phyloP scores from a whole-genome alignment of 35 echinoderm and acorn worm genomes.

The Ptychodera flava region DNA sequence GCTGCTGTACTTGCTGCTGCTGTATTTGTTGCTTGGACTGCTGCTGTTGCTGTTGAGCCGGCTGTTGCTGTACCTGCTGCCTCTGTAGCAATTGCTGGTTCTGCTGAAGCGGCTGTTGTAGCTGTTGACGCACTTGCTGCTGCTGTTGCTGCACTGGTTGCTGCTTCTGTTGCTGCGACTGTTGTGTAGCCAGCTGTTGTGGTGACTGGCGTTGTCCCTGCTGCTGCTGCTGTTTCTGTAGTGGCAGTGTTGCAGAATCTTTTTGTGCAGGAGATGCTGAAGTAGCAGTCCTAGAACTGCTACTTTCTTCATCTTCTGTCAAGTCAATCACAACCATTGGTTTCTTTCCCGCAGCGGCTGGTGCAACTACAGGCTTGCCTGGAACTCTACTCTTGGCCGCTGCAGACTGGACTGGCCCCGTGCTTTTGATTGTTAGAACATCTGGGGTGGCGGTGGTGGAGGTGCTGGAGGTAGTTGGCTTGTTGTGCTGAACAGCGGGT shows the following conservation, averaged over 20 bases:
- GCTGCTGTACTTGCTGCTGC: neutral
- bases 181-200: neutral
- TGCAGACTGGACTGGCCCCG: too few relatives aligned
- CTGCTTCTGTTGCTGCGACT: conserved; percentile 24
- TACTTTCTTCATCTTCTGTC: too few relatives aligned
- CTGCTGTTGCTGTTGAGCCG: neutral
- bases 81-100: conserved; percentile 5
- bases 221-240: conserved; percentile 23
- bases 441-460: too few relatives aligned
- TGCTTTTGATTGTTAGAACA: too few relatives aligned
- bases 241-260: neutral
- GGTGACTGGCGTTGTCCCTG: conserved; percentile 18
- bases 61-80: neutral
- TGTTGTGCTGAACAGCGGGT: too few relatives aligned
- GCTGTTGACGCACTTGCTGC: neutral
- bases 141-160: conserved; percentile 34
- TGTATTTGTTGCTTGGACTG: neutral
- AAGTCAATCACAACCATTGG: neutral
- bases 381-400: neutral
- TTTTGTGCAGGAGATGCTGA: neutral
- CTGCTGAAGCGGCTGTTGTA: conserved; percentile 5
- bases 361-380: neutral
- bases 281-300: neutral
- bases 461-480: too few relatives aligned
- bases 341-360: neutral